These are phyloP conservation scores for Teleopsis dalmanni DNA, from an alignment of 1,140 invertebrate genomes.

Conservation along the genomic window DNA sequence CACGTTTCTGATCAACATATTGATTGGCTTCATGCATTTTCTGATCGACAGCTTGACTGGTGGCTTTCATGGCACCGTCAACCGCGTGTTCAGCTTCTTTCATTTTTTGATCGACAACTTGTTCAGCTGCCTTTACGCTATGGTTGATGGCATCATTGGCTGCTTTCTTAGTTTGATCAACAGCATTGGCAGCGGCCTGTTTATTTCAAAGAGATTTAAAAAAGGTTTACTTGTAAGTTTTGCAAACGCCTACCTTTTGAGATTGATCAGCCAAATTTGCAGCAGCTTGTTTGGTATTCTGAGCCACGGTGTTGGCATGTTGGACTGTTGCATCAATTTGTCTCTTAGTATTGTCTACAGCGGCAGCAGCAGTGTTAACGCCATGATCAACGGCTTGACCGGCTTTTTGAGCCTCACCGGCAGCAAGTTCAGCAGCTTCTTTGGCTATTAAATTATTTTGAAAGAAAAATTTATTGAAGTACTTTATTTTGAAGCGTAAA, in stretches of 20 bases:
- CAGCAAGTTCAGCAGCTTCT: conserved; percentile 35
- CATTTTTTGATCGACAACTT: conserved; percentile 37
- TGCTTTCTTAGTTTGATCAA: conserved; percentile 43
- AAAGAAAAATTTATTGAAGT: too few species aligned
- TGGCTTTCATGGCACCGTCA: conserved; percentile 36
- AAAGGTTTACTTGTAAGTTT: background rate
- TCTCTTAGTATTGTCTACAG: conserved; percentile 34
- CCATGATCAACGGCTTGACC: conserved; percentile 34
- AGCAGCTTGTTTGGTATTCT: conserved; percentile 38
- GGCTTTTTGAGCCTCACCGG: conserved; percentile 36
- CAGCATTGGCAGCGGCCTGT: conserved; percentile 37
- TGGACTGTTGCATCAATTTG: conserved; percentile 35
- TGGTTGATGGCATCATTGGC: conserved; percentile 43
- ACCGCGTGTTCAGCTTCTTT: conserved; percentile 38
- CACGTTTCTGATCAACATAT: conserved; percentile 42
- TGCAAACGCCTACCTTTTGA: conserved; percentile 13
- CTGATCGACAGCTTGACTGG: conserved; percentile 40
- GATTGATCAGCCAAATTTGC: conserved; percentile 37
- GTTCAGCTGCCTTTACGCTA: conserved; percentile 42
- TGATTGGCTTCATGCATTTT: conserved; percentile 44
- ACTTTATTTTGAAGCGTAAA: too few species aligned
- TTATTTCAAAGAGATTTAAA: background rate
- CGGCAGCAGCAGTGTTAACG: conserved; percentile 28
- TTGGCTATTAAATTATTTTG: conserved; percentile 23
- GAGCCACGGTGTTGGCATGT: conserved; percentile 27